Conservation (phyloP, 2,113 vertebrate species). For the Melospiza melodia region DNA sequence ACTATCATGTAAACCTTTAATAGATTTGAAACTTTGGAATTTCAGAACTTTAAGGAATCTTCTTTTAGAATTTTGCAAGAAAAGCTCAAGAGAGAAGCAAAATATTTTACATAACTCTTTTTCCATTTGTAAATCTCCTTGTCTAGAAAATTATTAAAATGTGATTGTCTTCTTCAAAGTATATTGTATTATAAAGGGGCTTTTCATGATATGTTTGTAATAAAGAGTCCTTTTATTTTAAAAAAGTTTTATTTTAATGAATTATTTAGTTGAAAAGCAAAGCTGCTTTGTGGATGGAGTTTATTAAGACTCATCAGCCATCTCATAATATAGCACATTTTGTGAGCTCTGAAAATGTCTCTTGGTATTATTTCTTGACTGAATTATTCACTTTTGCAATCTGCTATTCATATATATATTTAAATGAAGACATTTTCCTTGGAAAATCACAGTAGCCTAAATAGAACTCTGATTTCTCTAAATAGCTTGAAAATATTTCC, state of each 20-base stretch:
- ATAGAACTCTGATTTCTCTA: background rate
- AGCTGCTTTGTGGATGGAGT: background rate
- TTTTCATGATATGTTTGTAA: background rate
- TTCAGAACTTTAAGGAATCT: background rate
- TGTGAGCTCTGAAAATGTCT: background rate
- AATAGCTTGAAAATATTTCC: background rate
- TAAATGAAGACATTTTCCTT: conserved; percentile 10
- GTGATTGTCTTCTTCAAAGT: background rate
- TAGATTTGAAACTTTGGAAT: background rate
- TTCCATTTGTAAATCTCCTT: background rate
- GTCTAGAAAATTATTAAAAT: background rate
- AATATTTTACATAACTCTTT: background rate
- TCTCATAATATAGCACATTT: background rate
- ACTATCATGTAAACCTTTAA: background rate
- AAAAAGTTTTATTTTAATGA: background rate
- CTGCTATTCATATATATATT: background rate
- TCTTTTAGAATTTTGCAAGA: background rate
- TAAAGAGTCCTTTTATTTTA: background rate
- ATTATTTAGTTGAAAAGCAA: background rate
- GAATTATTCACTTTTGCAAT: conserved; percentile 6
- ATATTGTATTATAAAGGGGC: background rate
- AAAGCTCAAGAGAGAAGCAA: background rate
- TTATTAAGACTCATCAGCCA: background rate
- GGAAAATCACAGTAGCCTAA: background rate
- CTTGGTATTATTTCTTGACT: background rate